phyloP scores from a whole-genome alignment of 2,888 invertebrate species.

The Spodoptera exigua region DNA sequence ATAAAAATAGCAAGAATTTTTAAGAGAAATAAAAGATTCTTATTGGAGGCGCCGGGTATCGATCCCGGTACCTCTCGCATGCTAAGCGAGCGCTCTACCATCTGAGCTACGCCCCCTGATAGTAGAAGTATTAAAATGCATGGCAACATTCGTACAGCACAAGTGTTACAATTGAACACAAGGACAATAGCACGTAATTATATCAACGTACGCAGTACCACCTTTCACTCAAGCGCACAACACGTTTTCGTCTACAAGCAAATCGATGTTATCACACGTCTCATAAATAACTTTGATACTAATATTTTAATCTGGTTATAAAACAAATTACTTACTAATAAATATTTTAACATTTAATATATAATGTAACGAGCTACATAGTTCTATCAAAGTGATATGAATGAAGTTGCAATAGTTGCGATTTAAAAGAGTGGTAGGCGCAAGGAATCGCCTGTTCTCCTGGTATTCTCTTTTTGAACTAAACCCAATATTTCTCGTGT shows the following conservation, averaged over 20 bases:
- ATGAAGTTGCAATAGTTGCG: too few relatives aligned
- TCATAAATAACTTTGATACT: slow-evolving; percentile 38
- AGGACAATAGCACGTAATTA: slow-evolving; percentile 22
- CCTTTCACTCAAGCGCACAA: slow-evolving; percentile 42
- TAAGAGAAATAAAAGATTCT: slow-evolving; percentile 23
- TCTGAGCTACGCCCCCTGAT: slow-evolving; percentile 82
- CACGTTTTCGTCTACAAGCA: slow-evolving; percentile 27
- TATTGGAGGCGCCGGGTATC: slow-evolving; percentile 77
- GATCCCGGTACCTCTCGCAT: slow-evolving; percentile 89
- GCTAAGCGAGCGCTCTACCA: slow-evolving; percentile 87
- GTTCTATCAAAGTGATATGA: too few relatives aligned
- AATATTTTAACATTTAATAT: slow-evolving; percentile 18
- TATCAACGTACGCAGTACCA: slow-evolving; percentile 15
- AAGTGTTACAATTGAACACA: slow-evolving; percentile 4
- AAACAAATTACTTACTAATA: slow-evolving; percentile 31
- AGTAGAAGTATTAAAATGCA: background rate
- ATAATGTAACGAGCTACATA: too few relatives aligned
- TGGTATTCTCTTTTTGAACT: too few relatives aligned
- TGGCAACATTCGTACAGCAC: slow-evolving; percentile 12
- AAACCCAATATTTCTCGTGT: too few relatives aligned
- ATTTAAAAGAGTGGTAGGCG: too few relatives aligned
- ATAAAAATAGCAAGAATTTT: slow-evolving; percentile 6
- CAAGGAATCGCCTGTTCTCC: too few relatives aligned
- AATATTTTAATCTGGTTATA: slow-evolving; percentile 17
- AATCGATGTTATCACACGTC: slow-evolving; percentile 32